Evolutionary conservation across 2,113 vertebrate species (phyloP), one percentile per base, ranked within the genome.

Genomic region (Damaliscus lunatus): DNA sequence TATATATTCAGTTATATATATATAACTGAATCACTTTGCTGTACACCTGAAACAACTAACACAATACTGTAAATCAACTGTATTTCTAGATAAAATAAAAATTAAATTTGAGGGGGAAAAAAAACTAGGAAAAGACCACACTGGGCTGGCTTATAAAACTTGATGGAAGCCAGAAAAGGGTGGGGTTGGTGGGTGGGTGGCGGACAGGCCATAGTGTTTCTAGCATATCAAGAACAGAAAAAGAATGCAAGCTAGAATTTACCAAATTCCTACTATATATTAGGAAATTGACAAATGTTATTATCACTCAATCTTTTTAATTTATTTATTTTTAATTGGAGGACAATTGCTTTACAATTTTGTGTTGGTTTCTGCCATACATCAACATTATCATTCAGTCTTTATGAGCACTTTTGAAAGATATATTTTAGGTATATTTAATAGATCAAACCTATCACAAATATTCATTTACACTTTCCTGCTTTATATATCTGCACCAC

Each of bases 151-250:
- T 52, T 52, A 27, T 29, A 83, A 92, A 95, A 90, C 31, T 85
- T 60, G 10, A 36, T 36, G 29, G 16, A 62, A 48, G 9, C 12
- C 2, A 1, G 7, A 3, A 46, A 48, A 80, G 10, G 9, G 46
- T 19, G 46, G 46, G 5, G 9, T 31, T 6, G 46, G 29, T 0
- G 5, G 46, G 29, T 11, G 29, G 4, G 15, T 2, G 40, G 25
- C 19, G 78, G 5, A 10, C 2, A 31, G 10, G 9, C 19, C 46
- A 17, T 15, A 43, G 64, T 36, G 19, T 29, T 46, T 16, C 31
- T 40, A 25, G 2, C 46, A 33, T 36, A 15, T 29, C 53, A 77
- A 50, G 2, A 88, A 36, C 1, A 77, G 33, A 48, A 78, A 6
- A 46, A 77, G 50, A 60, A 62, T 16, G 4, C 67, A n/a, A 23